These are phyloP conservation scores for Sebastes goodei DNA, from an alignment of 2,797 vertebrate species.

Conservation along the genomic window DNA sequence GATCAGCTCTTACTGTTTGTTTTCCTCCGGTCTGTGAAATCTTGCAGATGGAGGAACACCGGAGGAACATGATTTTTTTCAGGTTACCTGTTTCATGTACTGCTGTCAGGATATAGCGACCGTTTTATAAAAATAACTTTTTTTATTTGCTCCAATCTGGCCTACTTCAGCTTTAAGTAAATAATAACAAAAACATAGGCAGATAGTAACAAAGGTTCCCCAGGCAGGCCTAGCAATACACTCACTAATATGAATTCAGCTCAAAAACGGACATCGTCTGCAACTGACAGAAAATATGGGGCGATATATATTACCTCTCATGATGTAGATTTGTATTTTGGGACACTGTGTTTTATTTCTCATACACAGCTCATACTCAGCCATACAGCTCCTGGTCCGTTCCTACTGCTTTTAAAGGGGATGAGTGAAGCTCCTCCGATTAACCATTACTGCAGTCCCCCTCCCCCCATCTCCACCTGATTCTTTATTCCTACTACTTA, in stretches of 20 bases:
- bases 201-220: neutral
- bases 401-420: neutral
- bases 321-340: neutral
- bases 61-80: no score
- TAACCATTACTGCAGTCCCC: neutral
- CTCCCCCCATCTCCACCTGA: neutral
- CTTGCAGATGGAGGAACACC: no score
- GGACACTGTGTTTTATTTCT: neutral
- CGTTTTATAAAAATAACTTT: no score
- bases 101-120: no score
- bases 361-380: neutral
- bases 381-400: neutral
- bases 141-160: no score
- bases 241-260: neutral
- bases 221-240: neutral
- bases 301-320: neutral
- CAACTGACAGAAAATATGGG: neutral
- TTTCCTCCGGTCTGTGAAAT: no score
- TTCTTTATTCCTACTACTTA: neutral
- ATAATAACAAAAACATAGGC: neutral
- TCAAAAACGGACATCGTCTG: neutral
- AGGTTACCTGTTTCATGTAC: no score
- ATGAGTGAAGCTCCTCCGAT: neutral
- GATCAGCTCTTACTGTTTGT: no score
- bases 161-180: neutral